phyloP scores from a whole-genome alignment of 2,888 invertebrate species.

The Macrosiphum euphorbiae region DNA sequence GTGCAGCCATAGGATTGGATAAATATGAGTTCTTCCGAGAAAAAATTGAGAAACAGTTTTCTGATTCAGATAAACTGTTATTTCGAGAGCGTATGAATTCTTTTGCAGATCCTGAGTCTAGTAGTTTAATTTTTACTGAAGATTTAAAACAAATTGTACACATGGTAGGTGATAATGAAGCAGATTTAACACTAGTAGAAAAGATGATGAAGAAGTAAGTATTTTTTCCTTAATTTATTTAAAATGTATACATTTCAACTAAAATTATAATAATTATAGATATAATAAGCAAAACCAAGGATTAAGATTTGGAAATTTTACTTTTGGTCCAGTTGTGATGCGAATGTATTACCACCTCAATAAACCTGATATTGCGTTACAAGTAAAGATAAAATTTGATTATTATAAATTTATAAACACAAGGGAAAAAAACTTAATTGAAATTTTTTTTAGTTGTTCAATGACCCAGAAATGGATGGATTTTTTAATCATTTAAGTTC shows the following conservation, averaged over 20 bases:
- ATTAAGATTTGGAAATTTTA: slow-evolving; percentile 82
- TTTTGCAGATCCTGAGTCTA: slow-evolving; percentile 73
- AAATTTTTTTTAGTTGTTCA: slow-evolving; percentile 74
- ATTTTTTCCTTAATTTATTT: not conserved
- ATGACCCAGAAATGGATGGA: slow-evolving; percentile 74
- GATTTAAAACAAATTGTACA: slow-evolving; percentile 87
- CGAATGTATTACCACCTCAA: slow-evolving; percentile 81
- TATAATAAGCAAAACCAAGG: slow-evolving; percentile 80
- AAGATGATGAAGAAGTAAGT: slow-evolving; percentile 80
- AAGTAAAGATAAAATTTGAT: slow-evolving; percentile 70
- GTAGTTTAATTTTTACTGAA: slow-evolving; percentile 84
- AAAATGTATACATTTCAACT: slow-evolving; percentile 16
- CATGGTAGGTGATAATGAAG: slow-evolving; percentile 75
- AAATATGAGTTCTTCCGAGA: slow-evolving; percentile 74
- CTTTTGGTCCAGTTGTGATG: slow-evolving; percentile 88
- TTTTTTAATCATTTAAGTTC: slow-evolving; percentile 82
- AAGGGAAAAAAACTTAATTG: not conserved
- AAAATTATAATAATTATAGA: slow-evolving; percentile 71
- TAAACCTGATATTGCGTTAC: slow-evolving; percentile 77
- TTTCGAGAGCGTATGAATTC: slow-evolving; percentile 81
- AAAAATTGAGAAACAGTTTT: slow-evolving; percentile 75
- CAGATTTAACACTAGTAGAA: slow-evolving; percentile 77
- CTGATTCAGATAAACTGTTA: slow-evolving; percentile 69
- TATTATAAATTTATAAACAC: not conserved
- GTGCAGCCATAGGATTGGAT: slow-evolving; percentile 76